Percentiles rank a stretch among this genome's conserved stretches.
These are phyloP conservation scores for Dryobota labecula DNA, from an alignment of 2,888 invertebrate genomes.

Conservation along the genomic window DNA sequence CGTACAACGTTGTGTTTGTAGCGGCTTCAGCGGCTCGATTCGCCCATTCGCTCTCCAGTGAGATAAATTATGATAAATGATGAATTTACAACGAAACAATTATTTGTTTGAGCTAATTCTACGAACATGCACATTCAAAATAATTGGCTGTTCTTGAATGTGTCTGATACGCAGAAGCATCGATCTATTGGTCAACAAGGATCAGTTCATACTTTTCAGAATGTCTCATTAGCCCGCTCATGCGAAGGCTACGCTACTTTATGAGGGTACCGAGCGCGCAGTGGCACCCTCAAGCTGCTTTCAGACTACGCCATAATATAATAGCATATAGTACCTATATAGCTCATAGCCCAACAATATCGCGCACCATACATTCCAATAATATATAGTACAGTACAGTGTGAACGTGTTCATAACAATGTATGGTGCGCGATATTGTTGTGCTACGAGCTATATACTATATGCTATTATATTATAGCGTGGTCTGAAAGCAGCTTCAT, in stretches of 20 bases:
- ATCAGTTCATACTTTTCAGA: background rate
- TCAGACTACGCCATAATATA: no score
- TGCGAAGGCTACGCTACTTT: background rate
- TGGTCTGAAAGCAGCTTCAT: no score
- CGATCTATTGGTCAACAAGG: background rate
- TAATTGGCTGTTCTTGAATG: background rate
- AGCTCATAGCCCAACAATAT: no score
- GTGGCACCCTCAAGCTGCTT: no score
- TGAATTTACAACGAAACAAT: background rate
- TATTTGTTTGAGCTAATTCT: background rate
- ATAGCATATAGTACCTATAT: no score
- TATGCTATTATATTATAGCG: no score
- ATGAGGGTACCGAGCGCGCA: no score
- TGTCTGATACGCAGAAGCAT: conserved; percentile 1
- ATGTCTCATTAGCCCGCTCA: background rate
- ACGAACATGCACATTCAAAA: background rate
- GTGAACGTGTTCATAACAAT: no score
- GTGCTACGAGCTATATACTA: no score
- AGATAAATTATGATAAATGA: background rate
- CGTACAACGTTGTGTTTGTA: background rate
- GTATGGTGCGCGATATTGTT: no score
- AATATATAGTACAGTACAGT: no score
- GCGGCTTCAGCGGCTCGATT: background rate
- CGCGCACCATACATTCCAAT: no score
- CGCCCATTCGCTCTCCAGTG: background rate